A percentile compares a stretch with the other conserved stretches of the same genome.
phyloP scores from a whole-genome alignment of 2,113 vertebrate species.

The Saimiri boliviensis region DNA sequence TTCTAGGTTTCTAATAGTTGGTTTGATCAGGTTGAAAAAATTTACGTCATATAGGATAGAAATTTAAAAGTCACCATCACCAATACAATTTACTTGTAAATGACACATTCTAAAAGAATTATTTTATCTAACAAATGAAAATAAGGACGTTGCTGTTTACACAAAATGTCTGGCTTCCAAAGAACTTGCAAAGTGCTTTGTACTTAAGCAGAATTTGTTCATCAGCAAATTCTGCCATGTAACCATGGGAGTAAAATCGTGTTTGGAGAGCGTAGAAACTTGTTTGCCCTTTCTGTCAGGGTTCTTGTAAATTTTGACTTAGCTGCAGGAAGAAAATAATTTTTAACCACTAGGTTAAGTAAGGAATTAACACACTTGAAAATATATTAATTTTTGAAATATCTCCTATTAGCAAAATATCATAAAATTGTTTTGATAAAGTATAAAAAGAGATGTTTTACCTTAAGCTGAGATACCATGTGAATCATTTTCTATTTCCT shows the following conservation, averaged over 20 bases:
- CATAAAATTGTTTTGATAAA: slow-evolving; percentile 46
- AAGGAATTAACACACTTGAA: slow-evolving; percentile 43
- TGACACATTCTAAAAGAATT: slow-evolving; percentile 2
- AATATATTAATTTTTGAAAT: slow-evolving; percentile 54
- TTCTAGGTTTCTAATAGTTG: background rate
- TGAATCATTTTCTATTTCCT: slow-evolving; percentile 15
- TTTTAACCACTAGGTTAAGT: slow-evolving; percentile 63
- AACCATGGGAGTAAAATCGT: slow-evolving; percentile 64
- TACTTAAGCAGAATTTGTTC: background rate
- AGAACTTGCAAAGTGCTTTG: slow-evolving; percentile 28
- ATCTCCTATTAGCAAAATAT: slow-evolving; percentile 45
- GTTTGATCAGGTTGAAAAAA: background rate
- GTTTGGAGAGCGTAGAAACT: slow-evolving; percentile 60
- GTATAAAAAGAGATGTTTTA: slow-evolving; percentile 42
- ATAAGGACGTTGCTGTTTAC: slow-evolving; percentile 32
- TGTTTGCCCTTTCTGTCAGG: slow-evolving; percentile 42
- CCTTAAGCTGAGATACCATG: slow-evolving; percentile 42
- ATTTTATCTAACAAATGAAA: slow-evolving; percentile 38
- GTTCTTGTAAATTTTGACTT: slow-evolving; percentile 61
- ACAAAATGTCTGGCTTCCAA: slow-evolving; percentile 20
- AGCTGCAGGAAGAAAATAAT: slow-evolving; percentile 61
- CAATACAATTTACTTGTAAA: background rate
- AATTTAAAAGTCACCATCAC: background rate
- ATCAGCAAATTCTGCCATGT: slow-evolving; percentile 44
- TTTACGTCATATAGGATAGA: background rate